These are phyloP conservation scores for Reinhardtius hippoglossoides DNA, from an alignment of 2,113 vertebrate species.

Conservation along the genomic window DNA sequence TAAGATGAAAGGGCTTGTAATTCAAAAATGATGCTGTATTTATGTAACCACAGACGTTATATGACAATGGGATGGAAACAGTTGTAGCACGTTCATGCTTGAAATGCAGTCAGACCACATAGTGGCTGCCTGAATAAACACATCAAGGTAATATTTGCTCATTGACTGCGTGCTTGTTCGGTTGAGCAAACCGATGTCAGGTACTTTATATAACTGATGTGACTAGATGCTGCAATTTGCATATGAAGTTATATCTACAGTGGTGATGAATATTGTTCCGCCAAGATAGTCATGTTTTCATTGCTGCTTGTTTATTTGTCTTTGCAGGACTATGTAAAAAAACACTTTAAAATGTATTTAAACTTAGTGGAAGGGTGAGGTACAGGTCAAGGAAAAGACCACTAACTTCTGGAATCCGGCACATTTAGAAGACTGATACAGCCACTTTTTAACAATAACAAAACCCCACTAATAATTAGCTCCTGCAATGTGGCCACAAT, in stretches of 20 bases:
- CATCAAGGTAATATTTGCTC: constrained; percentile 17
- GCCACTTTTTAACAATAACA: neutral
- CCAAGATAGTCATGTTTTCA: neutral
- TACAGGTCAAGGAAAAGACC: too few species aligned
- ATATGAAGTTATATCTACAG: neutral
- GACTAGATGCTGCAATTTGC: neutral
- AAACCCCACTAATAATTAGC: neutral
- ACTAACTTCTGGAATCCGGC: too few species aligned
- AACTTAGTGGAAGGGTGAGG: neutral
- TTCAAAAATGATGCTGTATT: neutral
- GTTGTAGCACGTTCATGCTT: neutral
- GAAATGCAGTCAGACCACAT: neutral
- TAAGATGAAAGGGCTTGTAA: neutral
- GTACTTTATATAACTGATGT: neutral
- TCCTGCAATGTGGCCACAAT: neutral
- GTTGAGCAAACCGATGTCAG: neutral
- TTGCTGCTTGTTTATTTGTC: neutral
- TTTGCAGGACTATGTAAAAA: neutral
- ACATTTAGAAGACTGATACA: too few species aligned
- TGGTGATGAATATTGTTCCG: neutral
- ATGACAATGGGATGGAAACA: neutral
- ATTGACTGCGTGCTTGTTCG: neutral
- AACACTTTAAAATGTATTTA: too few species aligned
- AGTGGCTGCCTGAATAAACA: constrained; percentile 22
- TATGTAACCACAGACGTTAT: neutral